A percentile compares a stretch with the other conserved stretches of the same genome.
Evolutionary conservation across 1,140 invertebrate genomes (phyloP).

Genomic region (Halesus radiatus): DNA sequence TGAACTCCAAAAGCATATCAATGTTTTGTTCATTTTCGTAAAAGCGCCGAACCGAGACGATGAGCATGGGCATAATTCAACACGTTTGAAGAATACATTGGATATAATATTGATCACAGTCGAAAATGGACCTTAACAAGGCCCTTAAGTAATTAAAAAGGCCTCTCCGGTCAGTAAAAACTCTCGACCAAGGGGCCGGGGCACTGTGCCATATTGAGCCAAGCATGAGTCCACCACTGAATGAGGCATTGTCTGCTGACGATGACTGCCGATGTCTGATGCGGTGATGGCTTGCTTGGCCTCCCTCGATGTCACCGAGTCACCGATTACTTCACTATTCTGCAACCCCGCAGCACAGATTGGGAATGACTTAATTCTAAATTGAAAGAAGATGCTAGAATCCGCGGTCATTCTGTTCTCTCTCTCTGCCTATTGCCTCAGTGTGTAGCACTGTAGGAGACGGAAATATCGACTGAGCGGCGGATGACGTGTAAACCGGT

Average conservation of each 20-base stretch:
- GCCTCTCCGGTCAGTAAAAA: too few relatives aligned
- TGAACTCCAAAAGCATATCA: too few relatives aligned
- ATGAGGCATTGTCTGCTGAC: conserved; percentile 22
- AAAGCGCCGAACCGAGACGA: too few relatives aligned
- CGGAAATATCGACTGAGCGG: neutral
- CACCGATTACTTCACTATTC: conserved; percentile 18
- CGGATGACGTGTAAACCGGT: neutral
- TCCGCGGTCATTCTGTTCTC: neutral
- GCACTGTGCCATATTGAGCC: too few relatives aligned
- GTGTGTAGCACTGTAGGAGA: neutral
- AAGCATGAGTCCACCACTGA: too few relatives aligned
- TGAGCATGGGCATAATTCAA: too few relatives aligned
- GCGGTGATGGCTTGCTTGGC: neutral
- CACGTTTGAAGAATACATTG: too few relatives aligned
- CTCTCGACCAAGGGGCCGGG: too few relatives aligned
- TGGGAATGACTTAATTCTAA: conserved; percentile 5
- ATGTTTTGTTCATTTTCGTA: too few relatives aligned
- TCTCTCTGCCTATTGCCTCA: neutral
- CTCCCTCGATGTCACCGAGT: conserved; percentile 11
- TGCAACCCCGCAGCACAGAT: neutral
- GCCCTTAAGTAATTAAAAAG: too few relatives aligned
- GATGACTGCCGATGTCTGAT: neutral
- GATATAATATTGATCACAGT: too few relatives aligned
- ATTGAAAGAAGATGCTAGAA: neutral
- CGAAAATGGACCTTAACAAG: too few relatives aligned